Conservation (phyloP, 2,113 vertebrate genomes). For the Hydrolagus affinis region DNA sequence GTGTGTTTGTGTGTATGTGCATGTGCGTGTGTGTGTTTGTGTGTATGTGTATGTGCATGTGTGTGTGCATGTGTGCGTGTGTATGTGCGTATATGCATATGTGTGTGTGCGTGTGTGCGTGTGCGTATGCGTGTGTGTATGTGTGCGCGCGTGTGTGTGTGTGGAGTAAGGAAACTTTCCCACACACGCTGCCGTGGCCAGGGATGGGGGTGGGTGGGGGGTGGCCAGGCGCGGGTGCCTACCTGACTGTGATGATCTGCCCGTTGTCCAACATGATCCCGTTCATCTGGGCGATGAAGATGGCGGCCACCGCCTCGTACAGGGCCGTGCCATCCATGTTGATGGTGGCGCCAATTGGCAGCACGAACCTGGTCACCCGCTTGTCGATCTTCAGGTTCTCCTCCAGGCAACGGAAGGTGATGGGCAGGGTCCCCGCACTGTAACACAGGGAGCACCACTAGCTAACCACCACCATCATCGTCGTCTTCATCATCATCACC, state of each 20-base stretch:
- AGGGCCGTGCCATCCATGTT: conserved; percentile 75
- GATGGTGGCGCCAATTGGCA: conserved; percentile 72
- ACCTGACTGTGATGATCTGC: conserved; percentile 72
- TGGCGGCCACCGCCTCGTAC: conserved; percentile 72
- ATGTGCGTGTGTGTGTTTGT: no score
- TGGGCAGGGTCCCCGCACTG: conserved; percentile 67
- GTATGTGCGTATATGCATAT: no score
- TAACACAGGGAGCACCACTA: not conserved
- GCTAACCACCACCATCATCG: no score
- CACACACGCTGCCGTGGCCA: no score
- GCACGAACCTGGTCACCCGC: conserved; percentile 66
- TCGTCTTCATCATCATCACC: no score
- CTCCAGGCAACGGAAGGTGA: conserved; percentile 73
- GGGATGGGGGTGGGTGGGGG: no score
- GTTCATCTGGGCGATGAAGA: conserved; percentile 77
- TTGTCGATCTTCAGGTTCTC: conserved; percentile 70
- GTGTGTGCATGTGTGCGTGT: not conserved
- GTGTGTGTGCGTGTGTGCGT: not conserved
- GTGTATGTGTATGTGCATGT: no score
- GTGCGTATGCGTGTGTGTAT: not conserved
- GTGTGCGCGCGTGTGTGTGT: not conserved
- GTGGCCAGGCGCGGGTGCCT: not conserved
- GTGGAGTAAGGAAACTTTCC: no score
- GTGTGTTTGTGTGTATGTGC: no score
- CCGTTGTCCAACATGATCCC: conserved; percentile 60